phyloP scores from a whole-genome alignment of 1,140 invertebrate genomes.

The Drosophila parabipectinata region DNA sequence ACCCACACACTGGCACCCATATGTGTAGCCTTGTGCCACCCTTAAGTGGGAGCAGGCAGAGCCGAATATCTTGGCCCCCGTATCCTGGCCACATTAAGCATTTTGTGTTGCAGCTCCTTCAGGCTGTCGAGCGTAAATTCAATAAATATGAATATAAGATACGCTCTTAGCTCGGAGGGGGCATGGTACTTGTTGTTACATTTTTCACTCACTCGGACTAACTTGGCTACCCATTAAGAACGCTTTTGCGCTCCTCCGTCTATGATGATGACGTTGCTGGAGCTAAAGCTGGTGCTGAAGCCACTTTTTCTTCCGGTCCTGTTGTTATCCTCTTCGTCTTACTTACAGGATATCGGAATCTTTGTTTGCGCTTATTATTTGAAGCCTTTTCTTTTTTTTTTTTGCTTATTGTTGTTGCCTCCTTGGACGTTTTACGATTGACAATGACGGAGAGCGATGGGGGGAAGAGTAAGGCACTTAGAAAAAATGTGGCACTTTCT shows the following conservation, averaged over 20 bases:
- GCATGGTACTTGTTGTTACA: constrained; percentile 72
- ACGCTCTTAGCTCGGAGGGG: constrained; percentile 22
- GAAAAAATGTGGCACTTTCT: not conserved
- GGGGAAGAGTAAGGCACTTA: constrained; percentile 8
- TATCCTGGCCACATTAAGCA: constrained; percentile 40
- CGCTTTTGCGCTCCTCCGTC: not conserved
- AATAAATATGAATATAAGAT: constrained; percentile 83
- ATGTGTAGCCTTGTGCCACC: constrained; percentile 50
- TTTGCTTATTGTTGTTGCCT: constrained; percentile 19
- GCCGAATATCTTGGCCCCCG: not conserved
- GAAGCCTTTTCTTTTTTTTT: constrained; percentile 43
- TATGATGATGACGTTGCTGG: constrained; percentile 56
- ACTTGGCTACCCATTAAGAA: constrained; percentile 68
- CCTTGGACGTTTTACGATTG: constrained; percentile 59
- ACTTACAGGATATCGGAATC: constrained; percentile 71
- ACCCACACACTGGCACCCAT: constrained; percentile 15
- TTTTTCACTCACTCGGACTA: constrained; percentile 79
- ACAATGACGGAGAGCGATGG: constrained; percentile 69
- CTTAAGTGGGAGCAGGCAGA: constrained; percentile 56
- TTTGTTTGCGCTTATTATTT: constrained; percentile 79
- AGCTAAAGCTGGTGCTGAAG: constrained; percentile 21
- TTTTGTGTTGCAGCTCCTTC: constrained; percentile 70
- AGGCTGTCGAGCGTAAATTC: constrained; percentile 81
- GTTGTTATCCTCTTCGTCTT: constrained; percentile 36
- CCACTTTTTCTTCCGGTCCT: constrained; percentile 1